Conservation (phyloP, 2,888 invertebrate species). For the Chalcosyrphus nemorum region DNA sequence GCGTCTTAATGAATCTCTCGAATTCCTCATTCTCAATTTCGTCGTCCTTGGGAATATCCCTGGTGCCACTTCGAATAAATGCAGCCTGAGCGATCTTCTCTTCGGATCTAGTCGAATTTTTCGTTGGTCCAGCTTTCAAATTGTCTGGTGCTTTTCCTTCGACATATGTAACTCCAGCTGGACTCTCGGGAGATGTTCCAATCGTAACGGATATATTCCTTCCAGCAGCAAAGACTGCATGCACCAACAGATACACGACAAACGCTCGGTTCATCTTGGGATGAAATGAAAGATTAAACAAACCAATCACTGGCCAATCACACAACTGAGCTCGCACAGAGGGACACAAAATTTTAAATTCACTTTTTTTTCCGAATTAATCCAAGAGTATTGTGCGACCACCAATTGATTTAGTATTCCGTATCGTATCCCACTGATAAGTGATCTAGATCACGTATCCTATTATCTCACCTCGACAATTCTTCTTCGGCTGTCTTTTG, state of each 20-base stretch:
- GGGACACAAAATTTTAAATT: conserved; percentile 30
- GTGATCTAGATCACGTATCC: conserved; percentile 67
- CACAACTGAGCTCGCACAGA: conserved; percentile 22
- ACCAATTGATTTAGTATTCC: conserved; percentile 54
- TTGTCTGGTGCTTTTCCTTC: conserved; percentile 79
- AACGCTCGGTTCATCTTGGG: conserved; percentile 75
- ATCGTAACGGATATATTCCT: conserved; percentile 80
- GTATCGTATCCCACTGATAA: conserved; percentile 33
- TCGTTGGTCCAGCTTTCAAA: conserved; percentile 76
- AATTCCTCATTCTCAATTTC: conserved; percentile 79
- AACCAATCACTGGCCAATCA: conserved; percentile 16
- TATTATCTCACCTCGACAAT: conserved; percentile 70
- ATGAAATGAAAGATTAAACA: conserved; percentile 75
- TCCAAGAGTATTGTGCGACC: conserved; percentile 3
- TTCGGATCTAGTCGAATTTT: conserved; percentile 6
- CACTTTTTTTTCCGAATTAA: conserved; percentile 5
- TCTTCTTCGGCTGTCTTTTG: conserved; percentile 68
- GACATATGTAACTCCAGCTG: conserved; percentile 84
- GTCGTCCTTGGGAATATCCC: conserved; percentile 66
- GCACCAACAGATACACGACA: conserved; percentile 70
- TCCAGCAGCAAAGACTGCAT: conserved; percentile 22
- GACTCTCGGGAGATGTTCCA: conserved; percentile 79
- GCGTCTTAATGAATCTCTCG: conserved; percentile 79
- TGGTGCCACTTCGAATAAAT: conserved; percentile 39
- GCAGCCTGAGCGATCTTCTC: conserved; percentile 39